Conservation (phyloP, 2,797 vertebrate species). For the Parauchenoglanis ngamensis region DNA sequence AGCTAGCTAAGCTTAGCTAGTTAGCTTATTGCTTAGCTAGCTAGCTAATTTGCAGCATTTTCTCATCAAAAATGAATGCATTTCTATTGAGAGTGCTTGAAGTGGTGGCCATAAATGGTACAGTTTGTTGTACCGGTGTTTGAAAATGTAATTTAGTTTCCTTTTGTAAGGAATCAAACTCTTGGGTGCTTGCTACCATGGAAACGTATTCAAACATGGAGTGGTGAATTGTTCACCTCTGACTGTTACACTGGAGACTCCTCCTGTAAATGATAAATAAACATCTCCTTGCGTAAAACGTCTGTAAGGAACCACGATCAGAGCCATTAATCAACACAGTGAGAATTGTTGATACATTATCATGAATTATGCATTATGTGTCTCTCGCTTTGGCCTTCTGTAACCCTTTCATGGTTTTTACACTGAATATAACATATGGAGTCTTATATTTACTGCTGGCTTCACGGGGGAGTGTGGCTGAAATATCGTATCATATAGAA, state of each 20-base stretch:
- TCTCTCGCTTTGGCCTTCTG: not conserved
- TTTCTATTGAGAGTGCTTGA: too few species aligned
- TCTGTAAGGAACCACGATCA: not conserved
- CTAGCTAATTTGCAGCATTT: too few species aligned
- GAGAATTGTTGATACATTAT: not conserved
- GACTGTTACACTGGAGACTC: not conserved
- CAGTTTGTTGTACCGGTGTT: too few species aligned
- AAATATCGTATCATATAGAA: slow-evolving; percentile 47
- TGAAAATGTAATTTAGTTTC: too few species aligned
- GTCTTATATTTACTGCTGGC: slow-evolving; percentile 36
- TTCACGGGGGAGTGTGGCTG: slow-evolving; percentile 30
- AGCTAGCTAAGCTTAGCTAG: not conserved
- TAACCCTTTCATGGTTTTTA: slow-evolving; percentile 13
- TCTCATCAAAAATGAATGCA: too few species aligned
- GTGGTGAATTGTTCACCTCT: too few species aligned
- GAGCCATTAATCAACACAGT: not conserved
- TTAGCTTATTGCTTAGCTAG: not conserved
- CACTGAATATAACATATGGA: slow-evolving; percentile 16
- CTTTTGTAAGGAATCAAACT: too few species aligned
- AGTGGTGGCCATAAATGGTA: too few species aligned
- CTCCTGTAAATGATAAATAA: not conserved
- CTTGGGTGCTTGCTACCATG: too few species aligned
- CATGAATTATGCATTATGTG: not conserved
- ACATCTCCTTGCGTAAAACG: not conserved
- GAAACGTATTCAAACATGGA: too few species aligned